Percentiles rank a stretch among this genome's conserved stretches.
Evolutionary conservation across 2,888 invertebrate genomes (phyloP).

Genomic region (Abscondita cerata): DNA sequence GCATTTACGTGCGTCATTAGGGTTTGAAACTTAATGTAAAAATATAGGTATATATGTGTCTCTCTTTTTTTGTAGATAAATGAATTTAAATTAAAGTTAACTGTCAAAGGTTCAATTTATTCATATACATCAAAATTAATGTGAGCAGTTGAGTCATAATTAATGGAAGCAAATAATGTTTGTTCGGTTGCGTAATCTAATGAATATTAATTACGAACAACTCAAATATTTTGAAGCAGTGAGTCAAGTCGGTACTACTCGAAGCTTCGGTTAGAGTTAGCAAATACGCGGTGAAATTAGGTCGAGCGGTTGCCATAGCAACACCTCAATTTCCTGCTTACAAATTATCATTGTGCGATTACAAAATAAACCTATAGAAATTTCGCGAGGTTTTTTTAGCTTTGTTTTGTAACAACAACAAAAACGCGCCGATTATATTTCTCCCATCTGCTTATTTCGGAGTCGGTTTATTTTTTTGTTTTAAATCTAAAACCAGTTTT

Average conservation of each 20-base stretch:
- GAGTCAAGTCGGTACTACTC: neutral
- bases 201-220: conserved; percentile 3
- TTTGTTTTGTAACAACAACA: too few relatives aligned
- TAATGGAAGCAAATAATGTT: neutral
- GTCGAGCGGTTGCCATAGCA: conserved; percentile 23
- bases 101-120: too few relatives aligned
- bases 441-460: too few relatives aligned
- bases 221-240: neutral
- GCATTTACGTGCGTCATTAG: too few relatives aligned
- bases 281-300: conserved; percentile 12
- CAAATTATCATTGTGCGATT: conserved; percentile 10
- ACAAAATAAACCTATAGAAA: conserved; percentile 6
- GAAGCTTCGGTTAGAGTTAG: neutral
- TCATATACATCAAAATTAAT: too few relatives aligned
- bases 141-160: too few relatives aligned
- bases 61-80: too few relatives aligned
- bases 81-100: too few relatives aligned
- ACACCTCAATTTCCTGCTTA: conserved; percentile 30
- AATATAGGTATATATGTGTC: too few relatives aligned
- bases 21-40: too few relatives aligned
- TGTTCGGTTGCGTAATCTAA: conserved; percentile 3
- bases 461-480: neutral
- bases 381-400: neutral
- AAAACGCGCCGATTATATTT: neutral
- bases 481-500: conserved; percentile 4